Evolutionary conservation across 2,797 vertebrate species (phyloP).

Genomic region (Tokudaia muenninki): DNA sequence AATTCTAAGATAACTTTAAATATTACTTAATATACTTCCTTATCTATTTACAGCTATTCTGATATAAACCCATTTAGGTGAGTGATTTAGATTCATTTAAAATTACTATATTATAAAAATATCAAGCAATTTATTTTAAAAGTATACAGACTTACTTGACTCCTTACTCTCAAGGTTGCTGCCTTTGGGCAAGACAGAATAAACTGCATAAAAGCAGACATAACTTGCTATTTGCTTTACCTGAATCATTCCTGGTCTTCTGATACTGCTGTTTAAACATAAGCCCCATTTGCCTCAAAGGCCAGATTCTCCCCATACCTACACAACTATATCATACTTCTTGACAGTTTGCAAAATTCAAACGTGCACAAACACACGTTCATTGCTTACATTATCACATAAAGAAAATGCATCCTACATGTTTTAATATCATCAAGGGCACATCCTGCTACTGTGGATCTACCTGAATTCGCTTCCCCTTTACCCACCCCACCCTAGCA

Average conservation of each 20-base stretch:
- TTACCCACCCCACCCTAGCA: neutral
- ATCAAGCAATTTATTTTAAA: neutral
- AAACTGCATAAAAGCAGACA: neutral
- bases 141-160: neutral
- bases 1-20: constrained; percentile 61
- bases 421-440: neutral
- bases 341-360: neutral
- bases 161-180: constrained; percentile 18
- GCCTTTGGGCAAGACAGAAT: neutral
- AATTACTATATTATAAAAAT: neutral
- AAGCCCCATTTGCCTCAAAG: constrained; percentile 32
- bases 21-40: constrained; percentile 11
- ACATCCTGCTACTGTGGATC: neutral
- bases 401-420: constrained; percentile 23
- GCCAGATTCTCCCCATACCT: neutral
- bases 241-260: neutral
- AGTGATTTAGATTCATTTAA: neutral
- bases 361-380: neutral
- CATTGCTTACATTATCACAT: neutral
- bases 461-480: neutral
- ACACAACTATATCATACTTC: neutral
- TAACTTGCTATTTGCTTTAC: neutral
- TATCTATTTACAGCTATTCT: neutral
- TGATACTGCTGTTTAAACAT: neutral
- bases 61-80: neutral